These are phyloP conservation scores for Meleagris gallopavo DNA, from an alignment of 2,113 vertebrate genomes.

Conservation along the genomic window DNA sequence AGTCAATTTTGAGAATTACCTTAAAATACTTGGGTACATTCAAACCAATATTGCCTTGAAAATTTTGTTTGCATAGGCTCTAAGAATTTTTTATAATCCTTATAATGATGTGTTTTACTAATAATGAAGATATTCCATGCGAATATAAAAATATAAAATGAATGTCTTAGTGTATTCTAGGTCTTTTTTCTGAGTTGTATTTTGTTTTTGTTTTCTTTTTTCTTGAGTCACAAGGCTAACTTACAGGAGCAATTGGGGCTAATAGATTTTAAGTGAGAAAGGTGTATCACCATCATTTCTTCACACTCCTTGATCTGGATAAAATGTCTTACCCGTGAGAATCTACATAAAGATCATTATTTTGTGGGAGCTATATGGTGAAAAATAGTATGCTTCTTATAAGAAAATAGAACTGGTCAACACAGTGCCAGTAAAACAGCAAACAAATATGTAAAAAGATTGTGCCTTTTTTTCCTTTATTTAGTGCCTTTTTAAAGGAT, in stretches of 20 bases:
- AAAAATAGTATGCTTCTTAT: neutral
- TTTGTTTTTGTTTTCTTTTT: neutral
- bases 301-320: neutral
- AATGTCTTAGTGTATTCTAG: neutral
- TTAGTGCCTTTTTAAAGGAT: neutral
- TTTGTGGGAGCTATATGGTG: neutral
- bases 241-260: neutral
- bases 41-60: neutral
- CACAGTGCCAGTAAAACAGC: neutral
- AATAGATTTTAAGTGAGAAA: neutral
- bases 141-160: neutral
- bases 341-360: neutral
- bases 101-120: neutral
- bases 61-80: neutral
- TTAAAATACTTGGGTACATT: neutral
- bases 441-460: neutral
- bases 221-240: neutral
- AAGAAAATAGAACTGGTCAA: neutral
- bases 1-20: slow-evolving; percentile 9
- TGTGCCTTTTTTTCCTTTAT: rapidly evolving
- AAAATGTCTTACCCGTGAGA: neutral
- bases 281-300: neutral
- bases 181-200: neutral
- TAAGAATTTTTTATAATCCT: neutral
- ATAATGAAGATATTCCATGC: neutral